Evolutionary conservation across 1,140 invertebrate genomes (phyloP).

Genomic region (Orius insidiosus): DNA sequence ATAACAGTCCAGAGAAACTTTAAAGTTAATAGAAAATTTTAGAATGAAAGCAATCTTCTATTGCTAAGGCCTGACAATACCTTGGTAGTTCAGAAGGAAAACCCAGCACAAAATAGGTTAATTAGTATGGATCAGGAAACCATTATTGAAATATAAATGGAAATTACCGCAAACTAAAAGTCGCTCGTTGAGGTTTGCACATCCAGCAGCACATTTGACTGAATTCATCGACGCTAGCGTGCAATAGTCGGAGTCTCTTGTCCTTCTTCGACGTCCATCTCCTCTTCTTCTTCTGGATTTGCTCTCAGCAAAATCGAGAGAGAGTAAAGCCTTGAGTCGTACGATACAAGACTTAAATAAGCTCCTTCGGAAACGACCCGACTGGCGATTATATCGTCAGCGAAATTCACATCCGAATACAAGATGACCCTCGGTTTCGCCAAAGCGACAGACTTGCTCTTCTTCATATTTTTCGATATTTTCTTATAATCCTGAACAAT

Average conservation of each 20-base stretch:
- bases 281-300: slow-evolving; percentile 21
- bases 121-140: slow-evolving; percentile 12
- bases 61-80: no score
- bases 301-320: slow-evolving; percentile 44
- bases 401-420: not conserved
- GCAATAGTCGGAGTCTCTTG: slow-evolving; percentile 32
- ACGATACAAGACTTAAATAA: slow-evolving; percentile 44
- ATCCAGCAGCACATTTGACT: slow-evolving; percentile 55
- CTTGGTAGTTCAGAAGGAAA: no score
- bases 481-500: slow-evolving; percentile 69
- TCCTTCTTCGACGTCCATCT: slow-evolving; percentile 5
- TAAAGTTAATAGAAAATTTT: no score
- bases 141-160: no score
- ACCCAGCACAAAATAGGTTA: no score
- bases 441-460: not conserved
- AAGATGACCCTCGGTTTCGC: slow-evolving; percentile 12
- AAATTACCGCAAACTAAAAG: slow-evolving; percentile 54
- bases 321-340: slow-evolving; percentile 40
- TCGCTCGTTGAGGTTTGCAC: slow-evolving; percentile 44
- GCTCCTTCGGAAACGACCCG: slow-evolving; percentile 31
- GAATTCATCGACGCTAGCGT: slow-evolving; percentile 46
- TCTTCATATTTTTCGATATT: slow-evolving; percentile 33
- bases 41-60: no score
- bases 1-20: no score
- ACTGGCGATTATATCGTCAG: slow-evolving; percentile 8